Percentiles rank a stretch among this genome's conserved stretches.
These are phyloP conservation scores for Tragelaphus buxtoni DNA, from an alignment of 2,113 vertebrate genomes.

Conservation along the genomic window DNA sequence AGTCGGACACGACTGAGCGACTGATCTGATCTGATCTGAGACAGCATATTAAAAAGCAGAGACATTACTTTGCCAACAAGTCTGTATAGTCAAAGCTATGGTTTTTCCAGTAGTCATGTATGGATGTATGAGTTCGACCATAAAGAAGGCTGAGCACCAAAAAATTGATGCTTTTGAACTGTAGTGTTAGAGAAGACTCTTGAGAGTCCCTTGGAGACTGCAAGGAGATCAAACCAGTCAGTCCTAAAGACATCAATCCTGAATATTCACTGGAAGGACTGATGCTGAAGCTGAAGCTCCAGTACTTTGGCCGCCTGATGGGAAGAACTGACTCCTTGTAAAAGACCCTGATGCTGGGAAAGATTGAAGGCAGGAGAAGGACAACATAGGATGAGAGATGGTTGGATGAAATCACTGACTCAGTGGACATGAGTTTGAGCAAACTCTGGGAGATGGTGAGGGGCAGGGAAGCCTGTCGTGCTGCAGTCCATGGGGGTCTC, in stretches of 20 bases:
- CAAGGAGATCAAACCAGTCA: neutral
- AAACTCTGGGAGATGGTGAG: neutral
- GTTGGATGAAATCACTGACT: neutral
- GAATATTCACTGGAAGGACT: neutral
- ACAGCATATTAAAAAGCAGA: neutral
- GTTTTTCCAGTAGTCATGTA: neutral
- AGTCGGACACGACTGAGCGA: no score
- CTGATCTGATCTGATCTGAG: no score
- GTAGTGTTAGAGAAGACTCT: neutral
- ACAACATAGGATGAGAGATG: neutral
- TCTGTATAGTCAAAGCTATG: neutral
- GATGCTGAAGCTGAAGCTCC: neutral
- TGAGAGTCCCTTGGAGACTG: neutral
- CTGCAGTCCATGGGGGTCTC: neutral
- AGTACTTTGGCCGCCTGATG: neutral
- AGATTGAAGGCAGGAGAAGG: neutral
- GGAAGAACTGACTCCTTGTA: neutral
- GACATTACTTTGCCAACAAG: neutral
- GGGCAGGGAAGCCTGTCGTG: neutral
- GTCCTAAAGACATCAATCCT: neutral
- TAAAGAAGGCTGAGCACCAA: neutral
- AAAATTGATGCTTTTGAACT: neutral
- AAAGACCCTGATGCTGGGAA: neutral
- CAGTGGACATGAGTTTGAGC: neutral
- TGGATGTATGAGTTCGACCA: neutral